Evolutionary conservation across 2,113 vertebrate genomes (phyloP).

Genomic region (Candoia aspera): DNA sequence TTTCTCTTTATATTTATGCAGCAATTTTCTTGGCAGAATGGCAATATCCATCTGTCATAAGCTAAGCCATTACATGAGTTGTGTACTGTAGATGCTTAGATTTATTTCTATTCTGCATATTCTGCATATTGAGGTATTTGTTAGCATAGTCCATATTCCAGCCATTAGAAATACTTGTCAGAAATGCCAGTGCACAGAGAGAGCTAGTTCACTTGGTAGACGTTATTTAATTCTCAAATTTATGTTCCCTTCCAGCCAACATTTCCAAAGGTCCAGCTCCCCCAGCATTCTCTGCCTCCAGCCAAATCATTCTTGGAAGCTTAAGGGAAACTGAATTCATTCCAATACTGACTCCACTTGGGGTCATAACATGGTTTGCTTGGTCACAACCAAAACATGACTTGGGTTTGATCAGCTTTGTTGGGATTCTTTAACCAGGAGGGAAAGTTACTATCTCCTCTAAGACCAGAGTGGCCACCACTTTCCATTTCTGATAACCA

Average conservation of each 20-base stretch:
- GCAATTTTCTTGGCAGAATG: slow-evolving; percentile 58
- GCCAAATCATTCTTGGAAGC: background rate
- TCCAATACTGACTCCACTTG: background rate
- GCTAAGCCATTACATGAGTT: slow-evolving; percentile 50
- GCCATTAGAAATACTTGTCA: slow-evolving; percentile 52
- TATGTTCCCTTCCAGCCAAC: background rate
- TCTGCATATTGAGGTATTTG: slow-evolving; percentile 58
- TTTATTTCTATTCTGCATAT: slow-evolving; percentile 57
- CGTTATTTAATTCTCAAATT: background rate
- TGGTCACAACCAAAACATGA: background rate
- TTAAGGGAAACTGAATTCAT: background rate
- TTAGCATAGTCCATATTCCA: slow-evolving; percentile 53
- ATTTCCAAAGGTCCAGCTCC: background rate
- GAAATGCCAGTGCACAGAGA: slow-evolving; percentile 52
- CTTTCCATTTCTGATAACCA: too few relatives aligned
- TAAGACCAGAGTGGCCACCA: too few relatives aligned
- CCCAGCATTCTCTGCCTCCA: too few relatives aligned
- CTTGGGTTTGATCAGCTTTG: background rate
- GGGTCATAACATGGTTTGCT: background rate
- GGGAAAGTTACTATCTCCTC: background rate
- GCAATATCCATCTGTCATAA: slow-evolving; percentile 59
- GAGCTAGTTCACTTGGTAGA: slow-evolving; percentile 18
- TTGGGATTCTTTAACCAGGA: background rate
- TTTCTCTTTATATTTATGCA: slow-evolving; percentile 58
- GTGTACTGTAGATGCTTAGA: slow-evolving; percentile 50